A percentile compares a stretch with the other conserved stretches of the same genome.
Conservation (phyloP, 2,888 invertebrate species). For the Tineola bisselliella region DNA sequence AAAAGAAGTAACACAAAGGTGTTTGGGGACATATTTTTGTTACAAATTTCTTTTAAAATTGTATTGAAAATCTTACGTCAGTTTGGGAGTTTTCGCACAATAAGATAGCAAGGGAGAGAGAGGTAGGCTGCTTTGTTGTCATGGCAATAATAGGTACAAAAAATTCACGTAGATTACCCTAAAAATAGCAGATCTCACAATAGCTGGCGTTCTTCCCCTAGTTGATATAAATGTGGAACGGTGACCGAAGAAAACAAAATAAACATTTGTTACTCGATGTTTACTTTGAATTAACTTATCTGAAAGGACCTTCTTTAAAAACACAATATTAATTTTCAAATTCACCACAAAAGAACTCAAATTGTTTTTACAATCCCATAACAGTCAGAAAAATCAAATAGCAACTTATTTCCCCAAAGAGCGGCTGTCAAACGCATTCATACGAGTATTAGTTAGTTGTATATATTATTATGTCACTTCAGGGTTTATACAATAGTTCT, state of each 20-base stretch:
- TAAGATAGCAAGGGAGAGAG: conserved; percentile 19
- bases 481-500: background rate
- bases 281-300: background rate
- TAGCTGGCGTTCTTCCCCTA: conserved; percentile 20
- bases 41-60: conserved; percentile 24
- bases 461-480: background rate
- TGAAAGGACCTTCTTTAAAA: background rate
- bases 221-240: background rate
- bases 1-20: background rate
- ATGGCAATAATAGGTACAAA: conserved; percentile 37
- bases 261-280: conserved; percentile 16
- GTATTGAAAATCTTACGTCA: conserved; percentile 29
- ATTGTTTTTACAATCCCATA: background rate
- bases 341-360: background rate
- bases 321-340: background rate
- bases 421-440: background rate
- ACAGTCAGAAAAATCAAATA: background rate
- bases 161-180: conserved; percentile 38
- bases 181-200: conserved; percentile 34
- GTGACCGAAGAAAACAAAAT: background rate
- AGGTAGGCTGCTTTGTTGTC: conserved; percentile 34
- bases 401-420: conserved; percentile 3
- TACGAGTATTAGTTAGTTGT: background rate
- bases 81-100: conserved; percentile 29
- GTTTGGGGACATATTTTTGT: background rate